Evolutionary conservation across 2,113 vertebrate species (phyloP), one percentile per base, ranked within the genome.

Genomic region (Lepidothrix coronata): DNA sequence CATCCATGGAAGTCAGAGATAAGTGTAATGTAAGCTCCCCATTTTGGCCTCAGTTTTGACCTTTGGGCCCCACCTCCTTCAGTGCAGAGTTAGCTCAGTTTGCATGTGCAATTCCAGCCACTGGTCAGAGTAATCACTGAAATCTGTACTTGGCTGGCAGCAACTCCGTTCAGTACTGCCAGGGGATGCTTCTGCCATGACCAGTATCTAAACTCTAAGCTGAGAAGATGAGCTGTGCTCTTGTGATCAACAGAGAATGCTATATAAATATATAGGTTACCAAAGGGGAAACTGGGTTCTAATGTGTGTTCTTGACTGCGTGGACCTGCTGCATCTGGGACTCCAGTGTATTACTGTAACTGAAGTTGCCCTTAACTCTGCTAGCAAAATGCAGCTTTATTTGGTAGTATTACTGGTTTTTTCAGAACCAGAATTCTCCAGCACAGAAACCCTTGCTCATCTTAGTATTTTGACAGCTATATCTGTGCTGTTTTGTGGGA

Each of bases 131-230:
- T 24, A 37, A 30, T n/a, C 28, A 62, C 66, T 91, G 91, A 93
- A 82, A 93, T 76, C 71, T 73, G 33, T 62, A 14, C 41, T 82
- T n/a, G 31, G 30, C 49, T 96, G 94, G 75, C 92, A 89, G 78
- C n/a, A 74, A 59, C 43, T 90, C 74, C 43, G 13, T 73, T 66
- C 63, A 55, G 33, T 33, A 14, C 7, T 95, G 91, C 82, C 87
- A 94, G 51, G 41, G n/a, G 31, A 94, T 94, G 62, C 54, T 91
- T 95, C 74, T 82, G 43, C 62, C 63, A 46, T 95, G 94, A 95
- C 51, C 62, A 39, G 37, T 43, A 82, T 35, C 78, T 91, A 62
- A 94, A 93, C 49, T 81, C 49, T 91, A 79, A 85, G 62, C 41
- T 81, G 73, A 91, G 76, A 95, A 89, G 49, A 82, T 88, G 58